These are phyloP conservation scores for Aphelocoma coerulescens DNA, from an alignment of 2,113 vertebrate species.

Conservation along the genomic window DNA sequence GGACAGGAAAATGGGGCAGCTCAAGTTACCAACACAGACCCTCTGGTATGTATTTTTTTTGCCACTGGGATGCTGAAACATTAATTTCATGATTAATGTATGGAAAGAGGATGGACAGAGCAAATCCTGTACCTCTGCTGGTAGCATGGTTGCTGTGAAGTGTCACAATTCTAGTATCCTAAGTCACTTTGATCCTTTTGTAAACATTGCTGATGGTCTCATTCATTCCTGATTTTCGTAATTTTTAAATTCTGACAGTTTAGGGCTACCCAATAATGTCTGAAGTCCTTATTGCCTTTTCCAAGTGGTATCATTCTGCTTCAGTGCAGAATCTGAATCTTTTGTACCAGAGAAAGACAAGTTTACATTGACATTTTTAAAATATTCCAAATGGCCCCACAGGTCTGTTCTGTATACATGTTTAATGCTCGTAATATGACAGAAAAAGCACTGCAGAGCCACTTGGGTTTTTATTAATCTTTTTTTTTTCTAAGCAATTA, in stretches of 20 bases:
- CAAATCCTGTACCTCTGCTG: background rate
- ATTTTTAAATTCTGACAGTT: background rate
- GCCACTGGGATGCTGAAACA: background rate
- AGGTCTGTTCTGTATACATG: background rate
- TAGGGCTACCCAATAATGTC: background rate
- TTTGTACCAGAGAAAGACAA: background rate
- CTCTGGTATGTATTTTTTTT: background rate
- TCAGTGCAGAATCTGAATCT: background rate
- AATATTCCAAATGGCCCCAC: constrained; percentile 5
- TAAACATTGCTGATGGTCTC: background rate
- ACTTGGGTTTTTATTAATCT: background rate
- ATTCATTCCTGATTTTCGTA: background rate
- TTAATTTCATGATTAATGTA: background rate
- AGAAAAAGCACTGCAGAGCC: constrained; percentile 26
- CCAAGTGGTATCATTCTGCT: background rate
- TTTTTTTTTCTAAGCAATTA: background rate
- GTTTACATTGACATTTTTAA: background rate
- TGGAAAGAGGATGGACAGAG: background rate
- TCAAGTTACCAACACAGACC: background rate
- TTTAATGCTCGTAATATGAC: background rate
- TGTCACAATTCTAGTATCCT: background rate
- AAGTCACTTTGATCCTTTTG: background rate
- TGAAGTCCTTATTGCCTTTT: background rate
- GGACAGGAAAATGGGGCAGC: background rate
- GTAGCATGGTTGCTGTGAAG: background rate